These are phyloP conservation scores for Hydriomena furcata DNA, from an alignment of 2,888 invertebrate species.

Conservation along the genomic window DNA sequence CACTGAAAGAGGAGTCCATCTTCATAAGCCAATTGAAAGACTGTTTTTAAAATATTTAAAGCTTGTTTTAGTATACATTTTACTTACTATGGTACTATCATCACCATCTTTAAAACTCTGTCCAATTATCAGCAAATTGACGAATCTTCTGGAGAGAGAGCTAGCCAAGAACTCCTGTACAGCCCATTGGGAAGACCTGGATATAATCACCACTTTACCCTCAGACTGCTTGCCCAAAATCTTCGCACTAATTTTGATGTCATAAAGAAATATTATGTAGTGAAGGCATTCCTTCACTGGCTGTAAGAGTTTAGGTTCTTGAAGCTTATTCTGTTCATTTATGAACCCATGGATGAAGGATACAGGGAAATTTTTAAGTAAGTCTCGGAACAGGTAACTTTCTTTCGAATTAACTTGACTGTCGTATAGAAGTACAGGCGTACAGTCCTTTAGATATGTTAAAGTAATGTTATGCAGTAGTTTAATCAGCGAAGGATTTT, in stretches of 20 bases:
- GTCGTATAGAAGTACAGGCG: slow-evolving; percentile 87
- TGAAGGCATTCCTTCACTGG: slow-evolving; percentile 81
- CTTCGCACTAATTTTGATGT: slow-evolving; percentile 83
- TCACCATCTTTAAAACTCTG: slow-evolving; percentile 84
- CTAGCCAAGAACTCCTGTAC: slow-evolving; percentile 87
- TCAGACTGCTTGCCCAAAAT: slow-evolving; percentile 85
- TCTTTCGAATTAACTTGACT: slow-evolving; percentile 80
- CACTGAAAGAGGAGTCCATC: too few species aligned
- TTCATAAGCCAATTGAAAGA: too few species aligned
- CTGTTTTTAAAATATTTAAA: too few species aligned
- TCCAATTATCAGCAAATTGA: slow-evolving; percentile 88
- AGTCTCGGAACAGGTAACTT: slow-evolving; percentile 80
- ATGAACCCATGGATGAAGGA: slow-evolving; percentile 86
- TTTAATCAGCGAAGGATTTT: slow-evolving; percentile 83
- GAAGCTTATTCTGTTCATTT: slow-evolving; percentile 69
- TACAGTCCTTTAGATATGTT: slow-evolving; percentile 85
- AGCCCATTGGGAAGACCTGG: slow-evolving; percentile 89
- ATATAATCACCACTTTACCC: slow-evolving; percentile 86
- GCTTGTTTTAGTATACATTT: too few species aligned
- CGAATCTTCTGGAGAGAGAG: slow-evolving; percentile 85
- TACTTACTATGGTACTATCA: slow-evolving; percentile 70
- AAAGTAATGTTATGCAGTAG: slow-evolving; percentile 84
- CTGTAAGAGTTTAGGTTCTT: slow-evolving; percentile 69
- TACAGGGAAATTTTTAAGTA: slow-evolving; percentile 82
- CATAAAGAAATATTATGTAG: slow-evolving; percentile 87